These are phyloP conservation scores for Ips typographus DNA, from an alignment of 1,140 invertebrate species.

Conservation along the genomic window DNA sequence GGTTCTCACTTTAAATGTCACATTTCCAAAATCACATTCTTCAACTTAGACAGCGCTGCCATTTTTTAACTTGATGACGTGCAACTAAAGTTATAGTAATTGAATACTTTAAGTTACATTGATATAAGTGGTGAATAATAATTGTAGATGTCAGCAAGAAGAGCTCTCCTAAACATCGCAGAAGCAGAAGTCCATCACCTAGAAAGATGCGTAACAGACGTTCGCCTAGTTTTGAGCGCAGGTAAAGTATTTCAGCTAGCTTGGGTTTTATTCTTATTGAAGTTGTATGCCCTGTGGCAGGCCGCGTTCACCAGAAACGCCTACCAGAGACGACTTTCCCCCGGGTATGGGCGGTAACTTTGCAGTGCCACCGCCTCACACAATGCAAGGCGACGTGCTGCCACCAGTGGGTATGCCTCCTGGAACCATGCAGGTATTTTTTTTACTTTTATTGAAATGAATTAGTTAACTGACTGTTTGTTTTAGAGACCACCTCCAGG, in stretches of 20 bases:
- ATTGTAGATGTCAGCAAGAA: background rate
- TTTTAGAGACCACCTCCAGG: slow-evolving; percentile 14
- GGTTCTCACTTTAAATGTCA: too few species aligned
- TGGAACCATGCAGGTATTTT: slow-evolving; percentile 5
- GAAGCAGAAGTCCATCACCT: slow-evolving; percentile 16
- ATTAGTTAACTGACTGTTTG: background rate
- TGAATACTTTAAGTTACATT: background rate
- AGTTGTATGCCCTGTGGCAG: background rate
- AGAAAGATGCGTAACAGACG: slow-evolving; percentile 17
- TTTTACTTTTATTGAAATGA: background rate
- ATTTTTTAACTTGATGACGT: too few species aligned
- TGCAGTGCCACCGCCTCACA: background rate
- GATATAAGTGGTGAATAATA: background rate
- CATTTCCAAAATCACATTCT: too few species aligned
- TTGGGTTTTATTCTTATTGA: background rate
- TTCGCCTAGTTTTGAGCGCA: slow-evolving; percentile 29
- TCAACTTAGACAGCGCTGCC: too few species aligned
- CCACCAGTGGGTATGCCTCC: slow-evolving; percentile 27
- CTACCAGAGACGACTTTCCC: slow-evolving; percentile 64
- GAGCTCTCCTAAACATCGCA: slow-evolving; percentile 10
- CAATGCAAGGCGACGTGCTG: background rate
- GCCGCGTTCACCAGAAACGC: slow-evolving; percentile 59
- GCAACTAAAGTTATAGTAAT: background rate
- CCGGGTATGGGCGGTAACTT: slow-evolving; percentile 45
- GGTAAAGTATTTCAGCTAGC: background rate